Percentiles rank a stretch among this genome's conserved stretches.
Evolutionary conservation across 2,113 vertebrate genomes (phyloP).

Genomic region (Istiophorus platypterus): DNA sequence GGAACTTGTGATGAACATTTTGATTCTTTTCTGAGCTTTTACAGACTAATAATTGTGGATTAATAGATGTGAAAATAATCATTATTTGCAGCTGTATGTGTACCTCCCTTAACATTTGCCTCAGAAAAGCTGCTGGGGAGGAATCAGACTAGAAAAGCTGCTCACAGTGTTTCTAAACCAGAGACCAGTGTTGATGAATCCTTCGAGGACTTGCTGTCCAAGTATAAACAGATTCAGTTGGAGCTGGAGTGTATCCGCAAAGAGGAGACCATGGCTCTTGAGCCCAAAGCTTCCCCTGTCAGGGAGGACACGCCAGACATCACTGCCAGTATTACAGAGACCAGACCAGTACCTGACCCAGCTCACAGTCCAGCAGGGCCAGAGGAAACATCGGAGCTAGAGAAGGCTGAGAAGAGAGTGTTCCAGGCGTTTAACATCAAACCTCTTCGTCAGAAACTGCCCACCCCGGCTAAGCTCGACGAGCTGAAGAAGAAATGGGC

Average conservation of each 20-base stretch:
- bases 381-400: conserved; percentile 79
- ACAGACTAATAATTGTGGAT: too few relatives aligned
- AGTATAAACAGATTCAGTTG: conserved; percentile 97
- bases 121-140: conserved; percentile 90
- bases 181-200: conserved; percentile 91
- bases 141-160: conserved; percentile 85
- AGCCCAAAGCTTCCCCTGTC: conserved; percentile 82
- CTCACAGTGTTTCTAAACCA: conserved; percentile 82
- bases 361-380: conserved; percentile 71
- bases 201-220: conserved; percentile 95
- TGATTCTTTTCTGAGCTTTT: too few relatives aligned
- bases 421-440: conserved; percentile 98
- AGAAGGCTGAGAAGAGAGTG: conserved; percentile 86
- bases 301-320: conserved; percentile 67
- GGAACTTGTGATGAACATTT: too few relatives aligned
- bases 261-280: conserved; percentile 93
- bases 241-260: conserved; percentile 97
- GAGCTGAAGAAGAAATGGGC: conserved; percentile 76
- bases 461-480: conserved; percentile 87
- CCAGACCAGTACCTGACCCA: conserved; percentile 69
- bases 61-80: neutral
- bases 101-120: conserved; percentile 35
- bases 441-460: conserved; percentile 93
- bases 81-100: neutral
- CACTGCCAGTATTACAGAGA: conserved; percentile 70